Evolutionary conservation across 2,888 invertebrate species (phyloP).

Genomic region (Nemapogon koenigi): DNA sequence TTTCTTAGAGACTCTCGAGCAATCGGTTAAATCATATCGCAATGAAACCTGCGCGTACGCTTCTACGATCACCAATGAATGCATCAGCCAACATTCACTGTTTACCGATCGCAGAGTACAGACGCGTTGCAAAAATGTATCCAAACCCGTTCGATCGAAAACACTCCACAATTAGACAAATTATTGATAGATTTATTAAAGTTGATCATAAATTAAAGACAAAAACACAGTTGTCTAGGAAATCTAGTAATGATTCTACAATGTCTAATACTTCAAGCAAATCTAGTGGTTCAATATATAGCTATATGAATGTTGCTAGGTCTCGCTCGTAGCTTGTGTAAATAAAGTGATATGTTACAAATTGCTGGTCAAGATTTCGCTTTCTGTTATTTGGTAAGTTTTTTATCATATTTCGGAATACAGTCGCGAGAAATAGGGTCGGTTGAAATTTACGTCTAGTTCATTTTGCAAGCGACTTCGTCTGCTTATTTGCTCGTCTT

Average conservation of each 20-base stretch:
- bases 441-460: no score
- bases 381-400: no score
- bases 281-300: slow-evolving; percentile 7
- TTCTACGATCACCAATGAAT: neutral
- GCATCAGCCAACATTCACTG: no score
- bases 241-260: slow-evolving; percentile 31
- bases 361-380: no score
- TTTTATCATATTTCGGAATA: no score
- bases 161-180: slow-evolving; percentile 72
- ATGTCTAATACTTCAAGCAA: slow-evolving; percentile 24
- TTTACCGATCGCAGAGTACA: no score
- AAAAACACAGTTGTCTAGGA: slow-evolving; percentile 35
- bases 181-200: slow-evolving; percentile 66
- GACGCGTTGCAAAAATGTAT: no score
- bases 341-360: neutral
- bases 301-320: neutral
- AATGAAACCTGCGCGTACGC: slow-evolving; percentile 2
- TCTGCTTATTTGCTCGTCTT: no score
- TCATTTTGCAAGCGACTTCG: no score
- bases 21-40: no score
- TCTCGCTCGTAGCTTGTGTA: neutral
- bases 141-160: slow-evolving; percentile 75
- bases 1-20: no score
- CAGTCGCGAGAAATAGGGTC: no score
- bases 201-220: slow-evolving; percentile 46